Conservation (phyloP, 2,888 invertebrate genomes). For the Nysson spinosus region DNA sequence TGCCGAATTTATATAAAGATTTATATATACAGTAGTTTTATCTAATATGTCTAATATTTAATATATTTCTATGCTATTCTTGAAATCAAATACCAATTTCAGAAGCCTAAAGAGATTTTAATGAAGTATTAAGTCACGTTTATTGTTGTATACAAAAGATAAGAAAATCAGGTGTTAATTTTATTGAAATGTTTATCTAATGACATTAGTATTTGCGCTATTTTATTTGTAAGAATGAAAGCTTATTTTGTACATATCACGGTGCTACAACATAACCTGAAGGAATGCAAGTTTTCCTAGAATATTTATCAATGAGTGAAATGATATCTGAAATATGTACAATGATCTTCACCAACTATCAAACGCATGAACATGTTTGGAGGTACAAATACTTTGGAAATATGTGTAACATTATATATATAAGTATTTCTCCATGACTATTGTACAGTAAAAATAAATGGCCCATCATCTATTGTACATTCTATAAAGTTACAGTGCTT, state of each 20-base stretch:
- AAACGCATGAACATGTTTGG: slow-evolving; percentile 27
- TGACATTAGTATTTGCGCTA: slow-evolving; percentile 20
- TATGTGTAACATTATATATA: slow-evolving; percentile 18
- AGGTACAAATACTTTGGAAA: slow-evolving; percentile 18
- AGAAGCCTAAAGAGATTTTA: background rate
- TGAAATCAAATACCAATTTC: slow-evolving; percentile 2
- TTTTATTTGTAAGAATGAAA: slow-evolving; percentile 47
- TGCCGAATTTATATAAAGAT: slow-evolving; percentile 22
- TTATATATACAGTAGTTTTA: slow-evolving; percentile 24
- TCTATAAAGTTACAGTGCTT: slow-evolving; percentile 7
- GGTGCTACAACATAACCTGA: slow-evolving; percentile 55
- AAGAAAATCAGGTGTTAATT: slow-evolving; percentile 6
- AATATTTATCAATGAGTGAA: slow-evolving; percentile 30
- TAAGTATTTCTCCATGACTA: slow-evolving; percentile 24
- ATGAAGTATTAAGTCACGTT: slow-evolving; percentile 21
- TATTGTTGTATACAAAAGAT: slow-evolving; percentile 3
- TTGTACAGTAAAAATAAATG: slow-evolving; percentile 38
- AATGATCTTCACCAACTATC: slow-evolving; percentile 39
- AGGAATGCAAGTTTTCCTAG: slow-evolving; percentile 53
- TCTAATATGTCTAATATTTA: background rate
- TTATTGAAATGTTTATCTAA: too few relatives aligned
- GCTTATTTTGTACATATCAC: slow-evolving; percentile 58
- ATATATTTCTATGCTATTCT: slow-evolving; percentile 8
- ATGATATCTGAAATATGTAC: slow-evolving; percentile 46
- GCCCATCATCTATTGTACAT: slow-evolving; percentile 27